Evolutionary conservation across 2,888 invertebrate genomes (phyloP), one percentile per base, ranked within the genome.

Genomic region (Chrysopilus asiliformis): DNA sequence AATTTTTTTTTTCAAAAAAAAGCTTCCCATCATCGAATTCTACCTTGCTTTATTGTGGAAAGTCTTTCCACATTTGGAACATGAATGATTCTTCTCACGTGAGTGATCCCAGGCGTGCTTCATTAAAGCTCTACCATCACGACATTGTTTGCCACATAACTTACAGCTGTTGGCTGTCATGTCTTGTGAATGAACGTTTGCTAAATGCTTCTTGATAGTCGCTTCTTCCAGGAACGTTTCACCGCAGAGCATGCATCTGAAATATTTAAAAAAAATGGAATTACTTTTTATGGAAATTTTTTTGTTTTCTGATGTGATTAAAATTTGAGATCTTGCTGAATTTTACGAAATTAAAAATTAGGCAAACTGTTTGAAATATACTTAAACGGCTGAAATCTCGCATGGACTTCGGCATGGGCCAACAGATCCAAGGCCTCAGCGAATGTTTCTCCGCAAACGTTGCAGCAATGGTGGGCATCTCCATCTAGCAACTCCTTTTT

Each of bases 331-430:
- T n/a, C n/a, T n/a, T n/a, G n/a, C 22, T 22, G 22, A 22, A 22
- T 22, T 22, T 22, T 22, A 22, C 9, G 22, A 22, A 9, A 22
- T 7, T 22, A 22, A 7, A 22, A 7, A 22, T 22, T 9, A 22
- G n/a, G n/a, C n/a, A n/a, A n/a, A n/a, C n/a, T n/a, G n/a, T n/a
- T n/a, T n/a, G n/a, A n/a, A n/a, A 43, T 49, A 47, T 44, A 65
- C 64, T 64, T 65, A 40, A 67, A 67, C 10, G 69, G 68, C 32
- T 68, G 62, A 39, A 65, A 71, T 50, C 77, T 65, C 27, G 81
- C 77, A 58, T 85, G 84, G 4, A 76, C 67, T 65, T 84, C 83
- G 1, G 82, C 80, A 60, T 84, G 84, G 14, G 83, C 80, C 29
- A 82, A 65, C 46, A 84, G 67, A 55, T 81, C 80, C 49, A 81